phyloP scores from a whole-genome alignment of 2,888 invertebrate species.

The Heliconius erato region DNA sequence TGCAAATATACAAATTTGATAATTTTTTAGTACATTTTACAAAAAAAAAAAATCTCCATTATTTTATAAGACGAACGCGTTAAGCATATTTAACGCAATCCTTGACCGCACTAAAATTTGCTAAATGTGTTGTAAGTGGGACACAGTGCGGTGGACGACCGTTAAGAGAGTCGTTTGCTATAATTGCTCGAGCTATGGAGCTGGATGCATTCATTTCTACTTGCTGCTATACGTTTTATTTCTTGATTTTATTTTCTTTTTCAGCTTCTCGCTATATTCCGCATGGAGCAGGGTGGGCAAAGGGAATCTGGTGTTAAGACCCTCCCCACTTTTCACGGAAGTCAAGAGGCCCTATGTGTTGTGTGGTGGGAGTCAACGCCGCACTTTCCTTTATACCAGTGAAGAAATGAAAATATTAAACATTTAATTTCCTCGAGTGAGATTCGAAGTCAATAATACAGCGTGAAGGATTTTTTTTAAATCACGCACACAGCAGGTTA shows the following conservation, averaged over 20 bases:
- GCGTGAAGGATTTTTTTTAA: no score
- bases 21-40: not conserved
- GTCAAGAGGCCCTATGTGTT: no score
- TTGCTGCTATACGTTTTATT: not conserved
- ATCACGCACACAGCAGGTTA: no score
- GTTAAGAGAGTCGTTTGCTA: conserved; percentile 40
- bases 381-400: no score
- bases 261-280: no score
- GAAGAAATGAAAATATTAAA: no score
- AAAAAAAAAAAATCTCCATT: not conserved
- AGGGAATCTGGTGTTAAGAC: no score
- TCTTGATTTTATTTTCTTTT: not conserved
- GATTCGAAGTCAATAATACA: no score
- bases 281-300: no score
- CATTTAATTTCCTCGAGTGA: no score
- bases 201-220: conserved; percentile 32
- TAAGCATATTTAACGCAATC: not conserved
- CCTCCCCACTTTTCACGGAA: no score
- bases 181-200: conserved; percentile 31
- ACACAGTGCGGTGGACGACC: conserved; percentile 36
- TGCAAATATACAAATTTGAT: not conserved
- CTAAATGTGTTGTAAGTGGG: conserved; percentile 27
- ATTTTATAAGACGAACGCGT: conserved; percentile 3
- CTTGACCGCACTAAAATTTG: conserved; percentile 23
- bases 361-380: no score